phyloP scores from a whole-genome alignment of 2,888 invertebrate genomes.

The Pyrocoelia pectoralis region DNA sequence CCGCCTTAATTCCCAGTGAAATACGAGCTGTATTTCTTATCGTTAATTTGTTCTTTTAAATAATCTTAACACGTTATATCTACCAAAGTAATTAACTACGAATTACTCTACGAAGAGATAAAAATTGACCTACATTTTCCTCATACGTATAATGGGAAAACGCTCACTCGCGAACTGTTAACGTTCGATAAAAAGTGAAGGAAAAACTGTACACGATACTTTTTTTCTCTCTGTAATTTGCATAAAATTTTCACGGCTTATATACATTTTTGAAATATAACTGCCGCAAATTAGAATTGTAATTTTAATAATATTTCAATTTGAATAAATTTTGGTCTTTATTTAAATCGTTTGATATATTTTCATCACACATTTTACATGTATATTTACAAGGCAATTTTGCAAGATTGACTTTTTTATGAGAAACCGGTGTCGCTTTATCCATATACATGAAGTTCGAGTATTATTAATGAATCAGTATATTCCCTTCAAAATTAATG shows the following conservation, averaged over 20 bases:
- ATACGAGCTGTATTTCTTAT: not conserved
- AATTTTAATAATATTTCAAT: conserved; percentile 1
- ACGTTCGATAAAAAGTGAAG: conserved; percentile 3
- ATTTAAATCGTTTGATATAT: not conserved
- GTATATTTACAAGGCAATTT: not conserved
- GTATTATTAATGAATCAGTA: too few species aligned
- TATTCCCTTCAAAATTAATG: too few species aligned
- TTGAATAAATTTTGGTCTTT: not conserved
- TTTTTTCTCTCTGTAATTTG: not conserved
- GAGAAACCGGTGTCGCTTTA: too few species aligned
- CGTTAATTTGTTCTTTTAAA: not conserved
- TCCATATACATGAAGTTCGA: too few species aligned
- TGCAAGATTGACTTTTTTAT: not conserved
- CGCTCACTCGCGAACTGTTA: not conserved
- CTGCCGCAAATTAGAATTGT: not conserved
- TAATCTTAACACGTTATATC: not conserved
- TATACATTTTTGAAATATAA: not conserved
- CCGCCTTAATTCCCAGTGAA: not conserved
- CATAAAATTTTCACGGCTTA: conserved; percentile 1
- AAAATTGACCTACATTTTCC: conserved; percentile 1
- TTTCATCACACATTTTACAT: not conserved
- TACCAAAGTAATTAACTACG: not conserved
- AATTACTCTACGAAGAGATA: not conserved
- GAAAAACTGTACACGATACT: not conserved
- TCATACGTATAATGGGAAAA: not conserved